Percentiles rank a stretch among this genome's conserved stretches.
These are phyloP conservation scores for Galleria mellonella DNA, from an alignment of 1,140 invertebrate genomes.

Conservation along the genomic window DNA sequence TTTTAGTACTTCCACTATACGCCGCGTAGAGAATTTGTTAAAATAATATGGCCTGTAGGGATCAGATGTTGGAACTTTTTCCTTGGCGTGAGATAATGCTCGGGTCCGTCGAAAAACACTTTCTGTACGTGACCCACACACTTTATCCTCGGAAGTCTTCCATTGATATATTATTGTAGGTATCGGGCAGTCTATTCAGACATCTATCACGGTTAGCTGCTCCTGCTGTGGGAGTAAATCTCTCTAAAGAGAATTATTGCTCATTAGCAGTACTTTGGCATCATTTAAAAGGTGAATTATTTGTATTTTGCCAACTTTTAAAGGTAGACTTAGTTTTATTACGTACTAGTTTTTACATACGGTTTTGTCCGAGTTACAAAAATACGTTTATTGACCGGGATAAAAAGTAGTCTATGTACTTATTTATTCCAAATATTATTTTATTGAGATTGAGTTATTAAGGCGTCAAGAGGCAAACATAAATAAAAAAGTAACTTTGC, in stretches of 20 bases:
- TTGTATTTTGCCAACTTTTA: no score
- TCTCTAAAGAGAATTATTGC: conserved; percentile 24
- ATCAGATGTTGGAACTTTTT: conserved; percentile 28
- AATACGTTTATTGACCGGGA: no score
- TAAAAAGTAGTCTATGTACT: no score
- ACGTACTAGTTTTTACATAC: no score
- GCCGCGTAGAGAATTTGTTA: conserved; percentile 5
- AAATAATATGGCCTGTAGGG: conserved; percentile 12
- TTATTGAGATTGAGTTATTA: no score
- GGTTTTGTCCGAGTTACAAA: no score
- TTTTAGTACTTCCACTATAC: no score
- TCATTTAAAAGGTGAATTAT: conserved; percentile 12
- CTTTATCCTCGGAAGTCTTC: conserved; percentile 33
- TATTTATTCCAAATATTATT: no score
- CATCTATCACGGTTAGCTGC: conserved; percentile 25
- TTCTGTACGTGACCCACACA: conserved; percentile 46
- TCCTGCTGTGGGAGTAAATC: conserved; percentile 34
- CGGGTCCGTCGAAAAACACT: conserved; percentile 50
- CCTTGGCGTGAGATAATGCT: conserved; percentile 34
- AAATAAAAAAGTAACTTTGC: no score
- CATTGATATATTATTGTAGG: conserved; percentile 44
- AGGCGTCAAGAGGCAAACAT: no score
- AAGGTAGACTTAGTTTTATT: no score
- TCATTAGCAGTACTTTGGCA: conserved; percentile 25
- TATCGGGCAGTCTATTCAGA: conserved; percentile 17